Evolutionary conservation across 2,113 vertebrate species (phyloP), one percentile per base, ranked within the genome.

Genomic region (Tachysurus fulvidraco): DNA sequence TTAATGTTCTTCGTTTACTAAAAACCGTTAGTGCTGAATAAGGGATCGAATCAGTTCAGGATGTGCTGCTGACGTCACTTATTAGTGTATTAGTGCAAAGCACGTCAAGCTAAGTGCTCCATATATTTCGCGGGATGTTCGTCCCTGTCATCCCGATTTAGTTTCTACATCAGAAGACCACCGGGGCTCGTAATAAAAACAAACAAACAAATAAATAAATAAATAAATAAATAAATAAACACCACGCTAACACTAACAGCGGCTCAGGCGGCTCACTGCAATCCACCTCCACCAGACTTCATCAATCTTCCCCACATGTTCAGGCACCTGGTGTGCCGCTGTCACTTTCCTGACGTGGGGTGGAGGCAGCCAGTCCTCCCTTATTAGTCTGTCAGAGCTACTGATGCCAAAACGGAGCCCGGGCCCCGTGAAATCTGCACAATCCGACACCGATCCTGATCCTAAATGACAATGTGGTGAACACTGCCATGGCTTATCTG

Each of bases 301-400:
- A 90, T 90, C 90, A 90, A 90, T 90, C 90, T 90, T 90, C 86
- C 86, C 88, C 73, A 88, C 90, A 89, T 85, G 86, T 90, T 90
- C 86, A 19, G 88, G 90, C 86, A 90, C 90, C 90, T 89, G 90
- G 86, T 88, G 90, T 82, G 77, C 84, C 83, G 84, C 90, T 90
- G 90, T 90, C 90, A 90, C 86, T 88, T 89, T 89, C 86, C 84
- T 90, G 88, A 89, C 84, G 84, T 50, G 25, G 90, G 90, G 86
- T 90, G 86, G 88, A 89, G 90, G 88, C 88, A 88, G 88, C 86
- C 90, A 84, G 86, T 90, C 90, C 86, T 81, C 78, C 88, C 90
- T 89, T 90, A 90, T 90, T 90, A 90, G 88, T 80, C 88, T 89
- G 90, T 90, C 90, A 88, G 86, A 25, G 84, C 74, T 69, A 81